These are phyloP conservation scores for Schizothorax lantsangensis DNA, from an alignment of 2,797 vertebrate genomes.

Conservation along the genomic window DNA sequence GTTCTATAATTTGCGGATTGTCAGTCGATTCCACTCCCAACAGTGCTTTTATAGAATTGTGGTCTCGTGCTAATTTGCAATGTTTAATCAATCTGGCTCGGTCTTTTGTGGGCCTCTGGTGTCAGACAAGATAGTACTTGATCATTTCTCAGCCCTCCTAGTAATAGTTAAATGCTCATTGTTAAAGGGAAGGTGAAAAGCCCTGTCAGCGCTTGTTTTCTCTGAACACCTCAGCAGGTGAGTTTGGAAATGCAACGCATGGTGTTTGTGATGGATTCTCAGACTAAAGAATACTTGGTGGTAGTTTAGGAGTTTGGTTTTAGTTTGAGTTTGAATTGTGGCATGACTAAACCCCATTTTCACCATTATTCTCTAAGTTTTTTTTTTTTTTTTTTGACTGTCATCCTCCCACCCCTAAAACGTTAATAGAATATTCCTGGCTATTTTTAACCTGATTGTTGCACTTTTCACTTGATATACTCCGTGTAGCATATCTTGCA, in stretches of 20 bases:
- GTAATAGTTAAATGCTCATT: slow-evolving; percentile 40
- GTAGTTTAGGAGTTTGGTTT: background rate
- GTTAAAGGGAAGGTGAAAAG: slow-evolving; percentile 42
- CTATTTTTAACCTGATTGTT: background rate
- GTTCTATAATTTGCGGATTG: background rate
- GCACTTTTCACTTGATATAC: background rate
- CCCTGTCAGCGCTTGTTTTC: slow-evolving; percentile 6
- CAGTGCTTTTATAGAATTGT: background rate
- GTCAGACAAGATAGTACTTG: background rate
- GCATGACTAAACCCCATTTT: background rate
- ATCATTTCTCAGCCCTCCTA: background rate
- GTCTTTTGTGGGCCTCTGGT: background rate
- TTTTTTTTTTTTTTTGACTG: no score
- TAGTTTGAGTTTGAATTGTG: background rate
- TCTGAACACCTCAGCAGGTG: slow-evolving; percentile 46
- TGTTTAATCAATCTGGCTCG: no score
- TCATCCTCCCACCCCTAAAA: no score
- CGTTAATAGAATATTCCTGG: no score
- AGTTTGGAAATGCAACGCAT: slow-evolving; percentile 31
- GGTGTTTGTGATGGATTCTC: background rate
- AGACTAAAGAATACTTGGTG: background rate
- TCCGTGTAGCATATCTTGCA: background rate
- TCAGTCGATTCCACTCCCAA: background rate
- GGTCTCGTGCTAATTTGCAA: background rate
- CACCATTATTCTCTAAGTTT: background rate